Evolutionary conservation across 1,140 invertebrate genomes (phyloP), one percentile per base, ranked within the genome.

Genomic region (Conus ventricosus): DNA sequence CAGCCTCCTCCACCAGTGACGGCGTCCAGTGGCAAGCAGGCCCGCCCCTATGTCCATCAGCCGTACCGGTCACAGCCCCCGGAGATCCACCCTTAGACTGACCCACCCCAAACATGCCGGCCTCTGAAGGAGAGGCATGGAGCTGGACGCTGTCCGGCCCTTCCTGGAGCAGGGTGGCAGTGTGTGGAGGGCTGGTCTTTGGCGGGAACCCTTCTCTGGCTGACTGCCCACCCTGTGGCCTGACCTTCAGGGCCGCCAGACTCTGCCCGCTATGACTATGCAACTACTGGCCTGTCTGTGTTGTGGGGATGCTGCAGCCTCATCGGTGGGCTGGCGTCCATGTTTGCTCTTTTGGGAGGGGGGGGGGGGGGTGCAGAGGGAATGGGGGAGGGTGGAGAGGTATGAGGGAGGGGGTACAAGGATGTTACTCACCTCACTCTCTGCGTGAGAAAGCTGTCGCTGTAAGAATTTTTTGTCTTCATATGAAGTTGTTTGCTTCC

Each of bases 1-100:
- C 96, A 97, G 92, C 97, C 97, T 55, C 97, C 97, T 67, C 97
- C 97, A 4, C 97, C 97, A 10, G 97, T 98, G 92, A 97, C 97
- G 78, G 96, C 97, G 67, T 96, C 93, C 51, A 91, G 93, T 27
- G 93, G 91, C 85, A 94, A 93, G 89, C 92, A 92, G 78, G 91
- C 92, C 15, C 91, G 93, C 27, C 92, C 93, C 81, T 15, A 60
- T 15, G 91, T 94, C 60, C 93, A 92, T 54, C 91, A 91, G 71
- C 91, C 93, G 67, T 91, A 92, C 87, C 91, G 91, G 63, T 90
- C 90, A 54, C 94, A 93, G 57, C 91, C 93, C 55, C 93, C 94
- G 20, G 92, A 94, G 82, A 93, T 94, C 83, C 92, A 84, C 94
- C 94, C 78, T 39, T 94, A 94, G 92, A 81, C 53, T 80, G 13